These are phyloP conservation scores for Rhadina sibilatrix DNA, from an alignment of 2,113 vertebrate species.

Conservation along the genomic window DNA sequence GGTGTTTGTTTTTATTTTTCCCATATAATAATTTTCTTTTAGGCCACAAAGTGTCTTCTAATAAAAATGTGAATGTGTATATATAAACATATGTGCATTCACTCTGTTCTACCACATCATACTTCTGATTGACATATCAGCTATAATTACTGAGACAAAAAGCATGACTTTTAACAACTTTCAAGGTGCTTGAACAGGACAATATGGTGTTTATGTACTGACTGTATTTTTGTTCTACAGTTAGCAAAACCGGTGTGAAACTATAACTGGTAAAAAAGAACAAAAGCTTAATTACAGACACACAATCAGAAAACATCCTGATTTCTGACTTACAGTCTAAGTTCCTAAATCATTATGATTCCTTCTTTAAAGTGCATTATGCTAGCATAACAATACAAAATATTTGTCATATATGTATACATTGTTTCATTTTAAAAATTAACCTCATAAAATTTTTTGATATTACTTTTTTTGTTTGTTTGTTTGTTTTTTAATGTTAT, in stretches of 20 bases:
- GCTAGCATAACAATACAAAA: rapidly evolving
- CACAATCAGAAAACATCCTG: background rate
- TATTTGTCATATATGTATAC: background rate
- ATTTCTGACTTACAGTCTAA: background rate
- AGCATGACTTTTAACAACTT: background rate
- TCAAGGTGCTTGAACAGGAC: background rate
- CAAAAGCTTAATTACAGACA: background rate
- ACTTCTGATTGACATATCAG: background rate
- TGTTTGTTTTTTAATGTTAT: background rate
- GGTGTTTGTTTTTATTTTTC: background rate
- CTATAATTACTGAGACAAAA: background rate
- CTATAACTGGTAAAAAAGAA: background rate
- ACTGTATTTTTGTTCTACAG: background rate
- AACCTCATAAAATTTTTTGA: rapidly evolving
- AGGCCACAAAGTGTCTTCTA: background rate
- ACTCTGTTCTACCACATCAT: background rate
- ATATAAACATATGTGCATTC: background rate
- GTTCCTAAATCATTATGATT: background rate
- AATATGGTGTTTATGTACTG: background rate
- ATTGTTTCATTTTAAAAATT: background rate
- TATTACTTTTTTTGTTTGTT: background rate
- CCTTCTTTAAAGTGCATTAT: background rate
- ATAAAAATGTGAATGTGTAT: background rate
- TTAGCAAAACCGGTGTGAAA: background rate
- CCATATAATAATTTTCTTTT: background rate